Conservation (phyloP, 2,113 vertebrate genomes). For the Nipponia nippon region DNA sequence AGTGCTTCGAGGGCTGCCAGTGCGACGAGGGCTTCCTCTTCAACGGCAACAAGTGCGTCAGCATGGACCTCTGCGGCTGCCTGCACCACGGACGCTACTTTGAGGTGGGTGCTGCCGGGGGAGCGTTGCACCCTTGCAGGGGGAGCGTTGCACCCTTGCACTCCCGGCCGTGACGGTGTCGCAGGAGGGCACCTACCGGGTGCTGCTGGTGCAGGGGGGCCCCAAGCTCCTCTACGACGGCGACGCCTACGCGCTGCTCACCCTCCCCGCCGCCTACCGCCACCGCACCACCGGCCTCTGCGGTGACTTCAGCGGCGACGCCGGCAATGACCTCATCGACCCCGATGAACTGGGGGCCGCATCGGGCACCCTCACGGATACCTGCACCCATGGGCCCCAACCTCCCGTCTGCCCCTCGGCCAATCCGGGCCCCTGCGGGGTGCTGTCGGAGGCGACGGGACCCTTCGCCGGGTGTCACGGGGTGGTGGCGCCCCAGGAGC, state of each 20-base stretch:
- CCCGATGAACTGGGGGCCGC: fast-evolving
- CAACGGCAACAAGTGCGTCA: not conserved
- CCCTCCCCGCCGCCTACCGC: conserved; percentile 21
- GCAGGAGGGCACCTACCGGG: conserved; percentile 29
- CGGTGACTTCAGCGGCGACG: conserved; percentile 52
- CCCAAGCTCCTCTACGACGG: conserved; percentile 65
- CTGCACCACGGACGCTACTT: not conserved
- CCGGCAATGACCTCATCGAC: fast-evolving
- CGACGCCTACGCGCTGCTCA: conserved; percentile 23
- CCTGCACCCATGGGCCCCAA: fast-evolving
- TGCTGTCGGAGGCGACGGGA: not conserved
- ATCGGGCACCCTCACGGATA: fast-evolving
- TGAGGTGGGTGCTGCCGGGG: not conserved
- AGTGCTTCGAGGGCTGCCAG: not conserved
- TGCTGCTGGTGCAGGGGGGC: conserved; percentile 15
- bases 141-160: not conserved
- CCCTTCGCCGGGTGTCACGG: conserved; percentile 47
- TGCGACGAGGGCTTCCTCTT: not conserved
- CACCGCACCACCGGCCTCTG: conserved; percentile 61
- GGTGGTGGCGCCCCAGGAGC: not conserved
- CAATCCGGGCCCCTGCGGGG: not conserved
- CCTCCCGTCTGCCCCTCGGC: fast-evolving
- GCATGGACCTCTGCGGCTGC: not conserved
- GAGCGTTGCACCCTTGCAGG: not conserved
- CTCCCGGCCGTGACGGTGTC: not conserved